Percentiles rank a stretch among this genome's conserved stretches.
phyloP scores from a whole-genome alignment of 2,113 vertebrate species.

The Erinaceus europaeus region DNA sequence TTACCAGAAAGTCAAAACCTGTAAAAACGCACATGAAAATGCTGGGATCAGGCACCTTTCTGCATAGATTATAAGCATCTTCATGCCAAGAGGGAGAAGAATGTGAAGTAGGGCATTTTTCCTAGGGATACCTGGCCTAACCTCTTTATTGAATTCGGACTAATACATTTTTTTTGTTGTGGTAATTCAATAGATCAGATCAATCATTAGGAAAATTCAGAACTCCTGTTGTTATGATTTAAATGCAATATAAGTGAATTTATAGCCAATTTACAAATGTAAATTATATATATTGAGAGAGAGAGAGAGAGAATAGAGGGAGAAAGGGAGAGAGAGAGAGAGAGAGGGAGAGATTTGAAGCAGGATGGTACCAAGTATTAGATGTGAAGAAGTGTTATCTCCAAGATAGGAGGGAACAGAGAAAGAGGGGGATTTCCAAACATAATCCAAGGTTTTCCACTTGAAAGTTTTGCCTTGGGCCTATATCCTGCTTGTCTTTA shows the following conservation, averaged over 20 bases:
- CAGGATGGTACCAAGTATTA: background rate
- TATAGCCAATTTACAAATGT: background rate
- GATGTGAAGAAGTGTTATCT: background rate
- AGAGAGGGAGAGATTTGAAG: background rate
- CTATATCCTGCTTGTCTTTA: slow-evolving; percentile 57
- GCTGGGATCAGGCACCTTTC: background rate
- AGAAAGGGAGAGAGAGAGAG: background rate
- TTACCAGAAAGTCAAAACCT: background rate
- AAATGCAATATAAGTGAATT: slow-evolving; percentile 16
- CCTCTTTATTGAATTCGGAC: background rate
- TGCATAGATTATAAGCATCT: no score
- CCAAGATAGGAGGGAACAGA: background rate
- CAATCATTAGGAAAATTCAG: background rate
- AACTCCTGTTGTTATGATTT: background rate
- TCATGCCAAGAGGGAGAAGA: background rate
- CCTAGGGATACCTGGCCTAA: background rate
- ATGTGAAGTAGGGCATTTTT: background rate
- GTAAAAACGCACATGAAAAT: background rate
- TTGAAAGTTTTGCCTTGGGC: slow-evolving; percentile 63
- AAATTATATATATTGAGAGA: no score
- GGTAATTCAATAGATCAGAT: background rate
- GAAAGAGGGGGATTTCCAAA: slow-evolving; percentile 42
- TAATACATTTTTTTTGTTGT: background rate
- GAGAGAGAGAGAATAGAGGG: background rate
- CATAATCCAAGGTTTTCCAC: slow-evolving; percentile 58